Conservation (phyloP, 2,797 vertebrate species). For the Takifugu ocellatus region DNA sequence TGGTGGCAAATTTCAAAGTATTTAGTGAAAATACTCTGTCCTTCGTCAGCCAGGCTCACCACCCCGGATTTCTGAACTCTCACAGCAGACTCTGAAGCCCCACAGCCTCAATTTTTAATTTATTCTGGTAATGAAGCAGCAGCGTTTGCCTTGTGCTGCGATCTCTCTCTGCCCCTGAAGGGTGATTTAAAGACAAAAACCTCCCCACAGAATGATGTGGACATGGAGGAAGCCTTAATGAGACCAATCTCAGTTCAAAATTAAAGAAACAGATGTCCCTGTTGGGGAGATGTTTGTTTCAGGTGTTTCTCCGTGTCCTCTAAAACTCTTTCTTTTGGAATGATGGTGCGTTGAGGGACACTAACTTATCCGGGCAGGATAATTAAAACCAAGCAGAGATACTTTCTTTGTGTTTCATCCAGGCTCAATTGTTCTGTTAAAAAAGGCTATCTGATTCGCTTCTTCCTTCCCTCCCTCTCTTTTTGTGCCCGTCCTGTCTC, state of each 20-base stretch:
- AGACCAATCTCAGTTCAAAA: slow-evolving; percentile 29
- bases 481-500: slow-evolving; percentile 5
- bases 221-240: slow-evolving; percentile 11
- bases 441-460: not conserved
- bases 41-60: not conserved
- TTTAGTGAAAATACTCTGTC: not conserved
- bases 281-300: slow-evolving; percentile 43
- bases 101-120: slow-evolving; percentile 71
- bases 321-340: slow-evolving; percentile 1
- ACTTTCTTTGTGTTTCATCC: slow-evolving; percentile 12
- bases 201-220: slow-evolving; percentile 5
- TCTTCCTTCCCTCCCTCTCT: not conserved
- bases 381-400: slow-evolving; percentile 22
- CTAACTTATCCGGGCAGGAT: slow-evolving; percentile 18
- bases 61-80: not conserved
- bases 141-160: slow-evolving; percentile 49
- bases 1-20: not conserved
- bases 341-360: not conserved
- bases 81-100: slow-evolving; percentile 46
- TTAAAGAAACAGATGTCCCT: slow-evolving; percentile 14
- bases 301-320: slow-evolving; percentile 23
- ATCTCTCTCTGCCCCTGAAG: slow-evolving; percentile 43
- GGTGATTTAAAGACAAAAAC: slow-evolving; percentile 50
- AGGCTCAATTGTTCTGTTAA: slow-evolving; percentile 10
- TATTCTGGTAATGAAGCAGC: slow-evolving; percentile 68